These are phyloP conservation scores for Lampris megalopsis DNA, from an alignment of 2,113 vertebrate species.

Conservation along the genomic window DNA sequence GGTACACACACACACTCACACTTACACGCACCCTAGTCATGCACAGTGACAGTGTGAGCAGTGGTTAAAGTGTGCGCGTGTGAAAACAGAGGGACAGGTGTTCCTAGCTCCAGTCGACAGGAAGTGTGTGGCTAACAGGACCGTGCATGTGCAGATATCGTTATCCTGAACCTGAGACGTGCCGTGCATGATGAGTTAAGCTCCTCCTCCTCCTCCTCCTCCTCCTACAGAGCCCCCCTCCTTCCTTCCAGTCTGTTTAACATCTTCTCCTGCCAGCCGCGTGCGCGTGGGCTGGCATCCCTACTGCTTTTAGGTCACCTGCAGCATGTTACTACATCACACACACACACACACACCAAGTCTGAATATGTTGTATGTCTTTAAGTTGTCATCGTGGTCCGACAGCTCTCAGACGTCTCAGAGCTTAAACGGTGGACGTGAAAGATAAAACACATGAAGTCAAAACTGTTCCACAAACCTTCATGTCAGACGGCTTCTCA, in stretches of 20 bases:
- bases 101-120: background rate
- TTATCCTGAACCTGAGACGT: background rate
- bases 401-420: no score
- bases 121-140: background rate
- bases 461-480: no score
- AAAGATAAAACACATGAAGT: no score
- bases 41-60: slow-evolving; percentile 54
- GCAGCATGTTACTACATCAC: slow-evolving; percentile 27
- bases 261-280: background rate
- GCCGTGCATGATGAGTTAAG: background rate
- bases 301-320: slow-evolving; percentile 23
- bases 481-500: no score
- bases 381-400: background rate
- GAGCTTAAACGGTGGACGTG: no score
- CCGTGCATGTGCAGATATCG: no score
- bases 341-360: background rate
- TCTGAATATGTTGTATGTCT: background rate
- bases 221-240: slow-evolving; percentile 63
- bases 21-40: slow-evolving; percentile 23
- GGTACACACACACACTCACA: slow-evolving; percentile 80
- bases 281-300: slow-evolving; percentile 28
- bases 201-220: slow-evolving; percentile 65
- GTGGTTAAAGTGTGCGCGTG: slow-evolving; percentile 29
- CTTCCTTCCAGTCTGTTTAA: slow-evolving; percentile 31
- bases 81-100: slow-evolving; percentile 2